These are phyloP conservation scores for Microcebus murinus DNA, from an alignment of 2,113 vertebrate species.

Conservation along the genomic window DNA sequence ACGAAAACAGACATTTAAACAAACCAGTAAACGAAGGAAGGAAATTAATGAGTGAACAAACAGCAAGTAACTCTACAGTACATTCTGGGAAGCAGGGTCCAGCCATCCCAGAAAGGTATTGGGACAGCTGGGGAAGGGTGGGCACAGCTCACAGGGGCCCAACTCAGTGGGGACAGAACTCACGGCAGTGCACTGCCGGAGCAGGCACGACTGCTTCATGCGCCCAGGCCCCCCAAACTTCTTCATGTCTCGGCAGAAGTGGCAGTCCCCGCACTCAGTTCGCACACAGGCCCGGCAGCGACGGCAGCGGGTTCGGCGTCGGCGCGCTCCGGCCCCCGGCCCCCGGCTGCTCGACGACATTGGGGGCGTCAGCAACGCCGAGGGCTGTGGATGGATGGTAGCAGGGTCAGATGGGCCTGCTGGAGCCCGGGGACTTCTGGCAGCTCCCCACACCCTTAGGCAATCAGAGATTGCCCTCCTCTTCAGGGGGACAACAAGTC, in stretches of 20 bases:
- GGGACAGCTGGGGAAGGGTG: background rate
- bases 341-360: slow-evolving; percentile 94
- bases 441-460: background rate
- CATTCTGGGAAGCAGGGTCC: background rate
- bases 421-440: background rate
- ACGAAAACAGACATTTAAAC: background rate
- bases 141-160: background rate
- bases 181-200: slow-evolving; percentile 95
- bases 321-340: slow-evolving; percentile 92
- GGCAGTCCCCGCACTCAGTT: slow-evolving; percentile 95
- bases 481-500: background rate
- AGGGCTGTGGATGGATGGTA: slow-evolving; percentile 78
- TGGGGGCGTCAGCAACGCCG: slow-evolving; percentile 89
- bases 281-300: slow-evolving; percentile 95
- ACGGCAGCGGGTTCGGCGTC: slow-evolving; percentile 94
- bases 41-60: background rate
- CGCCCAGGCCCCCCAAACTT: slow-evolving; percentile 95
- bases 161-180: slow-evolving; percentile 50
- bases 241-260: slow-evolving; percentile 98
- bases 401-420: slow-evolving; percentile 17
- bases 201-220: slow-evolving; percentile 97
- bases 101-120: background rate
- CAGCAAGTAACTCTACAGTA: background rate
- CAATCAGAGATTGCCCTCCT: background rate
- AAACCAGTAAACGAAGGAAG: background rate